Base-by-base conservation (phyloP, 2,888 invertebrate genomes). In the Thereva unica region DNA sequence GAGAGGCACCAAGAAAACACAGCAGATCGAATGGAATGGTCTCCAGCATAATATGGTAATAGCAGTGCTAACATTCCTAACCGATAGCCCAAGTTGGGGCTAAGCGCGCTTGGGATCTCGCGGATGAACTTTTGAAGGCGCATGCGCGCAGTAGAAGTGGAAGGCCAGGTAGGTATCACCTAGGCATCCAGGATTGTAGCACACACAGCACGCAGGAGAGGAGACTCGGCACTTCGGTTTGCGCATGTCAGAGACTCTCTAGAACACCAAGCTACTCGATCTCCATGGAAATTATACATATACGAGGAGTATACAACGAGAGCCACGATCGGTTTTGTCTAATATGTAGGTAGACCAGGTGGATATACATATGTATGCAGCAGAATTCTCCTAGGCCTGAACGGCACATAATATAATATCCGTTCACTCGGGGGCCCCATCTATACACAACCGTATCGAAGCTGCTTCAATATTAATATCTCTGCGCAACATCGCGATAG, bases 1-100 rank as follows among this genome's bases (percentile, higher is more conserved):
- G 23, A 23, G 23, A 61, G 38, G 35, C 41, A 61, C 38, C 38
- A 37, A n/a, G 50, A 49, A 44, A 57, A 35, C 40, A 45, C 41
- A 50, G n/a, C n/a, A 40, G 23, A 23, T 9, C 50, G 41, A 50
- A 41, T 40, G 61, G 61, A 66, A 66, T 61, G 59, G 59, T 49
- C 40, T 35, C 38, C 49, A 50, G 66, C 52, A 66, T 68, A 57
- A 59, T 67, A 68, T 68, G 68, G 66, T 67, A 68, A 68, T 68
- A 57, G 67, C 59, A 42, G 54, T 63, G 53, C 59, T 66, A 56
- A 55, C 61, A 61, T 61, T 59, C 59, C 54, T 61, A 45, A 53
- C 55, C 65, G 54, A 66, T 53, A 45, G 34, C 61, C 40, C 23
- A 49, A 50, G 40, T 50, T 50, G 23, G 23, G 23, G 23, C 23